Conservation (phyloP, 2,797 vertebrate species). For the Sebastes jordani region DNA sequence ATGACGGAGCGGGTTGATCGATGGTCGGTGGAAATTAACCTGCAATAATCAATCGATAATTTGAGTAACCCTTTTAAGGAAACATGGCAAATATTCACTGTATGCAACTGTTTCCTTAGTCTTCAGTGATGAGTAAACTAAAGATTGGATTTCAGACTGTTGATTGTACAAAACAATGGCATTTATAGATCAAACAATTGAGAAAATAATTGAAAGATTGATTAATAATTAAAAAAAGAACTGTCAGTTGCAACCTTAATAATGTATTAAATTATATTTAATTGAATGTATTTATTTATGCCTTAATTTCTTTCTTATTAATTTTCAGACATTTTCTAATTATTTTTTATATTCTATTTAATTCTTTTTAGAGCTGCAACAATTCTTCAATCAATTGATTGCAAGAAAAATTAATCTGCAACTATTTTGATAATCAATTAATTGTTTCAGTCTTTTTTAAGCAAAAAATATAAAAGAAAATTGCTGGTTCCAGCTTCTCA, state of each 20-base stretch:
- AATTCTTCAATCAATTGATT: not conserved
- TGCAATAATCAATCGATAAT: not conserved
- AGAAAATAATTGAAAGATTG: not conserved
- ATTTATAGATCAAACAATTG: not conserved
- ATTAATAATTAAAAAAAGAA: fast-evolving
- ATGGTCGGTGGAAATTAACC: not conserved
- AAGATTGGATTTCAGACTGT: too few species aligned
- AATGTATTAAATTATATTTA: not conserved
- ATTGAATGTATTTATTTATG: not conserved
- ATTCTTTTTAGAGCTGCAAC: not conserved
- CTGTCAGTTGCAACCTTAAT: too few species aligned
- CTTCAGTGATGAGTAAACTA: not conserved
- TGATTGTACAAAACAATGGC: too few species aligned
- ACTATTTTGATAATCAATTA: not conserved
- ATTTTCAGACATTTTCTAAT: not conserved
- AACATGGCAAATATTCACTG: fast-evolving
- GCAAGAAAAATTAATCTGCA: not conserved
- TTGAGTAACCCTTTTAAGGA: too few species aligned
- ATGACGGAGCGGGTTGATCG: not conserved
- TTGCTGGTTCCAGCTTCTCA: too few species aligned
- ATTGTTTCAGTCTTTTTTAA: too few species aligned
- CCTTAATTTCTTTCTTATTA: not conserved
- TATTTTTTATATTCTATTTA: not conserved
- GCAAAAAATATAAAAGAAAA: fast-evolving
- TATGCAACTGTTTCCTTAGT: not conserved